Base-by-base conservation (phyloP, 2,888 invertebrate genomes). In the Drosophila phalerata region DNA sequence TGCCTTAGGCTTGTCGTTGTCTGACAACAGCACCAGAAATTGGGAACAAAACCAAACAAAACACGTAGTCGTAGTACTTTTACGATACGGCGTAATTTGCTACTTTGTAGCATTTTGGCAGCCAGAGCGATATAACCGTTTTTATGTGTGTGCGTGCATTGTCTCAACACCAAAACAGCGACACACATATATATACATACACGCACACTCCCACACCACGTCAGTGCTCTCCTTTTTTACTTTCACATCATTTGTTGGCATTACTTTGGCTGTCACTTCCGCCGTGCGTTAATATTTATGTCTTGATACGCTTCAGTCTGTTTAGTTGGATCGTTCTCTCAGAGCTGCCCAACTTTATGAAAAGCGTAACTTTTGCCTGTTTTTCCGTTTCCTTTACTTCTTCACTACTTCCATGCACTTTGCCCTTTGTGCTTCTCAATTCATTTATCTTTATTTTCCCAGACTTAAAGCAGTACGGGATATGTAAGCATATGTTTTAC, bases 171-270 rank as follows among this genome's bases (percentile, higher is more conserved):
- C 34, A 47, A 38, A 48, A 30, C 48, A 32, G 17, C 40, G 37
- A 47, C 17, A 32, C 22, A 47, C 19, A 45, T n/a, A 22, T 28
- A 19, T 13, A 19, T 22, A 25, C 53, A 47, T 28, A 15, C 62
- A 45, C 53, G 10, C 43, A 45, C n/a, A 37, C 25, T 15, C 22
- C 10, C 37, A 55, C 9, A 25, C 11, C 25, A 28, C 9, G 47
- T 15, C 22, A 11, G 13, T 13, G 22, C 25, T 45, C n/a, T 49
- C 19, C 34, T 56, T 40, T 40, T 61, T 62, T 53, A 73, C 65
- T 84, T 81, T 81, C 70, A 74, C 85, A 72, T 88, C 77, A 79
- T 83, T 88, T 82, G 83, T 77, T 79, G 85, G 71, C 77, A 85
- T 87, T 85, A 85, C 88, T 79, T 77, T 66, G 77, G 58, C 74